Evolutionary conservation across 2,113 vertebrate species (phyloP), one percentile per base, ranked within the genome.

Genomic region (Gymnarchus niloticus): DNA sequence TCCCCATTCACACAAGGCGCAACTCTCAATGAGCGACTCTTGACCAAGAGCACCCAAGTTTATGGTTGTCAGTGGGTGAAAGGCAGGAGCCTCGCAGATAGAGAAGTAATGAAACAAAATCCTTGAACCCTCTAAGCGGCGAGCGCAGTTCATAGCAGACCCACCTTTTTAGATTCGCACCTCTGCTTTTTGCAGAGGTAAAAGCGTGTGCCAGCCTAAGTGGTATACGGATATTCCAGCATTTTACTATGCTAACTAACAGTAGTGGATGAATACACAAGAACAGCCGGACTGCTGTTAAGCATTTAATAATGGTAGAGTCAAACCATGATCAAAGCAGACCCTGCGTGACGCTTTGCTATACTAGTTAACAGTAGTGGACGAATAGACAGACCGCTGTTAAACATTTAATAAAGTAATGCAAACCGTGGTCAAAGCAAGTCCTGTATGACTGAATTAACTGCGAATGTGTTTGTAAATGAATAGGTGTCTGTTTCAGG

Each of bases 31-130:
- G 9, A 73, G 14, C 33, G 41, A 73, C 14, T 73, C 12, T 73
- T 73, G 65, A 73, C 65, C 65, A 73, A 73, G 65, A 73, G 65
- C 65, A 73, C 33, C 14, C 28, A 41, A 73, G 65, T 73, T 73
- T 73, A 73, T 41, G 65, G 65, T 6, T 73, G 28, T 73, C 65
- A 6, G 41, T 73, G 65, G 61, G 14, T 33, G 41, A 41, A 73
- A 73, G 14, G 28, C 14, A 41, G 2, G 65, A 73, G 33, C 41
- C 65, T 73, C 65, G 17, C 12, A 73, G 33, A 28, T 19, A 33
- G 65, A 73, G 23, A 73, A 73, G 33, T 73, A 41, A 73, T 73
- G 65, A 73, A 73, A 73, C 65, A 37, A 37, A 10, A 73, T 73
- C 14, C 65, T 73, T 73, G 33, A 73, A 41, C 65, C 65, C 5